A percentile compares a stretch with the other conserved stretches of the same genome.
These are phyloP conservation scores for Microtus pennsylvanicus DNA, from an alignment of 2,113 vertebrate genomes.

Conservation along the genomic window DNA sequence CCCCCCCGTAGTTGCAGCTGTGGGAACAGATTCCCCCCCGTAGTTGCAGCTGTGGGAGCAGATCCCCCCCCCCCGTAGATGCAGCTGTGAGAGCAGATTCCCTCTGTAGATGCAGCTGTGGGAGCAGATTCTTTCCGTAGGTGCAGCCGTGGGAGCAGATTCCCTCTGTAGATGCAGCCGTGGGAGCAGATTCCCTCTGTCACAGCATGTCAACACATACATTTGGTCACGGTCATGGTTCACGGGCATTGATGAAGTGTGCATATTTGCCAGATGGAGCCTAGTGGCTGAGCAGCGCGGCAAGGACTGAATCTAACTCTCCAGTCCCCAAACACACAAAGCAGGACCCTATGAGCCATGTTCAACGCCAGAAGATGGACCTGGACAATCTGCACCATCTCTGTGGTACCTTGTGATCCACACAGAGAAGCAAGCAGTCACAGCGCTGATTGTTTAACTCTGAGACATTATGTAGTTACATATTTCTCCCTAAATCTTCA, in stretches of 20 bases:
- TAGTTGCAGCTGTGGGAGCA: no score
- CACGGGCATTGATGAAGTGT: not conserved
- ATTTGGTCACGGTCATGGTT: no score
- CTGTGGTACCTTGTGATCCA: not conserved
- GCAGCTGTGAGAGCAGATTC: no score
- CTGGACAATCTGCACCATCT: not conserved
- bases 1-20: no score
- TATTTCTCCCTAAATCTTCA: slow-evolving; percentile 8
- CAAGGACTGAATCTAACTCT: not conserved
- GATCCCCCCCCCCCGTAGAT: no score
- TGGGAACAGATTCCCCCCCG: no score
- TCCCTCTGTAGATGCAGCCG: no score
- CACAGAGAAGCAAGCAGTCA: not conserved
- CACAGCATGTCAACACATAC: not conserved
- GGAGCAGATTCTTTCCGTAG: not conserved
- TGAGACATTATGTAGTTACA: not conserved
- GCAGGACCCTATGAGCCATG: not conserved
- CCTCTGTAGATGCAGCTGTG: not conserved
- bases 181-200: not conserved
- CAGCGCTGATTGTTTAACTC: not conserved
- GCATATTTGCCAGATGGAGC: not conserved
- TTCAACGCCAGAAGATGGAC: not conserved
- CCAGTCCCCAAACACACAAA: not conserved
- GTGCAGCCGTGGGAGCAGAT: no score
- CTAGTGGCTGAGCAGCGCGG: not conserved